Conservation (phyloP, 2,113 vertebrate species). For the Copsychus sechellarum region DNA sequence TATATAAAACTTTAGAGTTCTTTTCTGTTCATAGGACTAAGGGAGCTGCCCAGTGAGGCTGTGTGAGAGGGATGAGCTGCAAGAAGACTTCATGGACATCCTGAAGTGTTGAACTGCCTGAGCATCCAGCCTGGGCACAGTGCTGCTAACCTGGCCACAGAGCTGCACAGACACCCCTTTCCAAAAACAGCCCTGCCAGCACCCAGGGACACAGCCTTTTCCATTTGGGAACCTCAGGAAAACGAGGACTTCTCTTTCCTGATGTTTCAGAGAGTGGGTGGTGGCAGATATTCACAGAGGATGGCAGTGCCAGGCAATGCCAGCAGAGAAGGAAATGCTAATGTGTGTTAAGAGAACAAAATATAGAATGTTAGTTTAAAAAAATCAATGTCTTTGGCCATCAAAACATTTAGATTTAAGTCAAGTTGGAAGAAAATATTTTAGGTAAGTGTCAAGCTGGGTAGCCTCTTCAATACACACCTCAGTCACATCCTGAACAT, state of each 20-base stretch:
- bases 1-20: neutral
- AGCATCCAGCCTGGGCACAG: neutral
- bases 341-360: neutral
- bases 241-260: neutral
- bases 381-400: neutral
- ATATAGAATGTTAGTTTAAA: neutral
- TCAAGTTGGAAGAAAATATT: neutral
- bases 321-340: neutral
- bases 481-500: neutral
- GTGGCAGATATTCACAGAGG: neutral
- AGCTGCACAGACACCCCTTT: neutral
- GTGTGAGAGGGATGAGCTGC: neutral
- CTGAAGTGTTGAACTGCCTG: rapidly evolving
- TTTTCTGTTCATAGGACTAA: neutral
- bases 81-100: rapidly evolving
- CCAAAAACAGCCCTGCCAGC: neutral
- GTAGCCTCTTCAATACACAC: neutral
- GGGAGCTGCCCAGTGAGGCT: neutral
- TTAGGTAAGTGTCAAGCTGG: neutral
- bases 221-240: neutral
- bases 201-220: rapidly evolving
- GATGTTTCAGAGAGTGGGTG: neutral
- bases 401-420: neutral
- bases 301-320: rapidly evolving
- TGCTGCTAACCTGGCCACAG: neutral